Evolutionary conservation across 1,140 invertebrate genomes (phyloP), one percentile per base, ranked within the genome.

Genomic region (Melanaphis sacchari): DNA sequence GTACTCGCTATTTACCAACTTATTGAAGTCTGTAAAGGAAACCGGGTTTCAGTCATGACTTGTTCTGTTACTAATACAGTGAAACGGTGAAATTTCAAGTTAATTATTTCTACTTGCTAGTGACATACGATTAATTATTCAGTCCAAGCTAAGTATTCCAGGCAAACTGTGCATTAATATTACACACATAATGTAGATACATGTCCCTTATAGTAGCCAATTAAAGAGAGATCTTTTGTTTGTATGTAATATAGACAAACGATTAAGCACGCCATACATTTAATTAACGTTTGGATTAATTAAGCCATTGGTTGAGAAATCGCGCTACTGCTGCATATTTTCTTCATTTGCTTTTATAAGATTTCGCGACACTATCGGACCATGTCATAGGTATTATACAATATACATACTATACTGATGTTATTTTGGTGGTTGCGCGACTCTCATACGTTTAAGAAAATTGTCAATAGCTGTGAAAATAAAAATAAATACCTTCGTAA

Each of bases 21-120:
- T 15, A 1, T 26, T 21, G 26, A 43, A 36, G 43, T n/a, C 85
- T 36, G 85, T 18, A 49, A 49, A 88, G 31, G 43, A 49, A 88
- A 36, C 46, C 46, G n/a, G 46, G n/a, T 36, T 89, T 38, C 43
- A 49, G 46, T 22, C 87, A 49, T 52, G 87, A 52, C 38, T 52
- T n/a, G 43, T 52, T 89, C 46, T 24, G 36, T 11, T 4, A 3
- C 8, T 24, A 52, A 31, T 85, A 40, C 21, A 52, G 46, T 9
- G 46, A 52, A 89, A 49, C 46, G 22, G n/a, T n/a, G n/a, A 89
- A 49, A 89, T 89, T 52, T 52, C 46, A 89, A 89, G 46, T 89
- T 89, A 52, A 89, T 89, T 89, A 89, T 89, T 89, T 89, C 46
- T 89, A 52, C 87, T 89, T 89, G 87, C 87, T 43, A 26, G 46